Evolutionary conservation across 2,113 vertebrate genomes (phyloP).

Genomic region (Taurulus bubalis): DNA sequence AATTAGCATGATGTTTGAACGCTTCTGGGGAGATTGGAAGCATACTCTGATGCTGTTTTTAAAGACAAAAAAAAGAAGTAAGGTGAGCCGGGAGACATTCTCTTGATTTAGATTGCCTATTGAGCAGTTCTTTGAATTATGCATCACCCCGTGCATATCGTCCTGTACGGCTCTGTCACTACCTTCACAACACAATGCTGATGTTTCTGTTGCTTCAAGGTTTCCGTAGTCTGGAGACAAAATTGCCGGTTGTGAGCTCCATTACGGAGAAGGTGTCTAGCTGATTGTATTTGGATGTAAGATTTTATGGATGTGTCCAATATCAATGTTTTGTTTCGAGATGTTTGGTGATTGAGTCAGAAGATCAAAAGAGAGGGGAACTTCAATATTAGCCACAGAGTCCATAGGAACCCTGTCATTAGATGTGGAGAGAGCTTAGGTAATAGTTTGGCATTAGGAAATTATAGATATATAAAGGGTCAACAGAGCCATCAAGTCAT

Average conservation of each 20-base stretch:
- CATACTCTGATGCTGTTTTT: slow-evolving; percentile 10
- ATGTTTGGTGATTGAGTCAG: neutral
- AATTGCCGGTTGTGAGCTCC: slow-evolving; percentile 25
- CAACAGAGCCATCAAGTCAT: neutral
- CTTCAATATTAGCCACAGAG: neutral
- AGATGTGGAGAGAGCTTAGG: neutral
- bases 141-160: slow-evolving; percentile 30
- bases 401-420: neutral
- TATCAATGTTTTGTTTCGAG: neutral
- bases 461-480: neutral
- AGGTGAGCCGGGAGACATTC: slow-evolving; percentile 31
- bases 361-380: neutral
- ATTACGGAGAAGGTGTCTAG: neutral
- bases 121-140: slow-evolving; percentile 59
- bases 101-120: slow-evolving; percentile 51
- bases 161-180: slow-evolving; percentile 27
- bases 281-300: neutral
- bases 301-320: neutral
- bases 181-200: slow-evolving; percentile 20
- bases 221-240: slow-evolving; percentile 41
- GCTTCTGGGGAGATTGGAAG: slow-evolving; percentile 30
- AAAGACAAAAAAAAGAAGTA: neutral
- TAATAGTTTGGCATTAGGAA: neutral
- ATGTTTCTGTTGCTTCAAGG: slow-evolving; percentile 44
- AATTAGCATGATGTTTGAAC: slow-evolving; percentile 44